Percentiles rank a stretch among this genome's conserved stretches.
These are phyloP conservation scores for Myotis lucifugus DNA, from an alignment of 2,113 vertebrate species.

Conservation along the genomic window DNA sequence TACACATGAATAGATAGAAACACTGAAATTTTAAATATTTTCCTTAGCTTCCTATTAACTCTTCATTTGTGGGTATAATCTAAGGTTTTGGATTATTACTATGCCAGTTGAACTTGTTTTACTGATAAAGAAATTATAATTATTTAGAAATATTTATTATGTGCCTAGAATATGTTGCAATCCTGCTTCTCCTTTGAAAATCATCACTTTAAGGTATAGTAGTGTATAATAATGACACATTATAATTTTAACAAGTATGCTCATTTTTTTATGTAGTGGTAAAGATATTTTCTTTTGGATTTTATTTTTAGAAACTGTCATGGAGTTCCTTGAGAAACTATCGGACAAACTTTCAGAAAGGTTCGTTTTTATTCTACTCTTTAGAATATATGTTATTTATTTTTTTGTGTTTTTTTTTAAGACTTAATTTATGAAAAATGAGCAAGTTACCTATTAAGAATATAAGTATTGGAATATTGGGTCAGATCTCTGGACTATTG, in stretches of 20 bases:
- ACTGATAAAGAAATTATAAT: neutral
- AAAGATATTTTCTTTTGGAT: neutral
- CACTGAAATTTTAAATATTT: neutral
- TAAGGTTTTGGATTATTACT: neutral
- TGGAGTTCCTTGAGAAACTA: conserved; percentile 93
- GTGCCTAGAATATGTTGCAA: neutral
- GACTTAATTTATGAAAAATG: neutral
- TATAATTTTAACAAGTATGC: neutral
- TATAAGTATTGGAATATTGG: neutral
- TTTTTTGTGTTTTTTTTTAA: neutral
- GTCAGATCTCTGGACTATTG: neutral
- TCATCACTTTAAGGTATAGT: neutral
- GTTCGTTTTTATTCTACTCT: conserved; percentile 81
- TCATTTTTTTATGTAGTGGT: conserved; percentile 43
- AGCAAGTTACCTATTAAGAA: neutral
- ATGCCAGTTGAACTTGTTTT: neutral
- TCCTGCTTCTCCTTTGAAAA: neutral
- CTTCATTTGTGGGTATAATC: neutral
- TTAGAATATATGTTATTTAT: neutral
- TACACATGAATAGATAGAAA: neutral
- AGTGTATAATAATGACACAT: neutral
- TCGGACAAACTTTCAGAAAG: conserved; percentile 93
- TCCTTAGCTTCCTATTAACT: neutral
- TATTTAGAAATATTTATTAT: conserved; percentile 5
- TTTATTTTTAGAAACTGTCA: conserved; percentile 91